phyloP scores from a whole-genome alignment of 2,113 vertebrate genomes.

The Turdus rufiventris region DNA sequence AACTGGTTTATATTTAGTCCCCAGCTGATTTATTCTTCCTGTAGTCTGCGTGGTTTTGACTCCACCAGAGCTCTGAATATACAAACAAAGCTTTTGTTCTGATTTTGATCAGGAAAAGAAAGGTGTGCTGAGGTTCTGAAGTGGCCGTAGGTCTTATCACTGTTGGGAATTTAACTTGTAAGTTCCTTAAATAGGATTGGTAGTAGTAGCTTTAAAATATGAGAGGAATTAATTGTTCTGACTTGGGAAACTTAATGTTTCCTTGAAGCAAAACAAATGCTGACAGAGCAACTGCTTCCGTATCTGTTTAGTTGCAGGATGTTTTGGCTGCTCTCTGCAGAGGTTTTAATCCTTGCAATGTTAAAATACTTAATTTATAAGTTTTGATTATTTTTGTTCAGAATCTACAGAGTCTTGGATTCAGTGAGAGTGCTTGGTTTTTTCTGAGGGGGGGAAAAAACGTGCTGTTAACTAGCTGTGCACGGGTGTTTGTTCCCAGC shows the following conservation, averaged over 20 bases:
- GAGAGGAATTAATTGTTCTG: background rate
- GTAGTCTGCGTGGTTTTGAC: background rate
- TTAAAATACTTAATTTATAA: background rate
- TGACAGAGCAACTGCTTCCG: background rate
- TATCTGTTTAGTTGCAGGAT: background rate
- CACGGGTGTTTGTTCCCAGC: background rate
- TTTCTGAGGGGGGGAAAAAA: background rate
- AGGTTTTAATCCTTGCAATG: background rate
- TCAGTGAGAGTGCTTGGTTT: background rate
- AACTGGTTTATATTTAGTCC: background rate
- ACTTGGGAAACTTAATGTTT: background rate
- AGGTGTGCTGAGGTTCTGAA: background rate
- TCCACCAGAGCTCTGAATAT: background rate
- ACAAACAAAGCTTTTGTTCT: background rate
- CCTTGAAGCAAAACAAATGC: background rate
- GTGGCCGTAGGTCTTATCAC: background rate
- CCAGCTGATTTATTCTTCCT: background rate
- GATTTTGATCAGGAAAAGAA: background rate
- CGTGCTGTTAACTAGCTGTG: background rate
- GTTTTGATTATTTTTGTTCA: background rate
- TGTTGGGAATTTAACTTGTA: background rate
- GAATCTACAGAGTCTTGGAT: background rate
- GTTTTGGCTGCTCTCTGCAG: background rate
- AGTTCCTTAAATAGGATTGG: background rate
- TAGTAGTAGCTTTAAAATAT: background rate